Base-by-base conservation (phyloP, 2,113 vertebrate genomes). In the Notarius lentiginosus region DNA sequence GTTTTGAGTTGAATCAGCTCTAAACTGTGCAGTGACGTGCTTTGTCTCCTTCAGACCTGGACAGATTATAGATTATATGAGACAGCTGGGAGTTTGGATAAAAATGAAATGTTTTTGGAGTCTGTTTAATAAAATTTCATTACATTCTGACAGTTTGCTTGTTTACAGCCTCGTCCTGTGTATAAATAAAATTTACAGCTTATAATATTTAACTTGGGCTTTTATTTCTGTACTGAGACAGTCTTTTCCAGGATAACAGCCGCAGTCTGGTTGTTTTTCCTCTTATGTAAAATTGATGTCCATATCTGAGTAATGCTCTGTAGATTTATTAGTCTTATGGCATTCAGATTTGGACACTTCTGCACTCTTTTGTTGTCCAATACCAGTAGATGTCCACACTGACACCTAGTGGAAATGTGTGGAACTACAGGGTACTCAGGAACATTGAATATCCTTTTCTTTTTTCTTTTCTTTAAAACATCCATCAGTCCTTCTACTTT, bases 331-430 rank as follows among this genome's bases (percentile, higher is more conserved):
- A 18, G 9, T 14, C 6, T 22, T 11, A 61, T 14, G 15, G 58
- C 34, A n/a, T 49, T 34, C 56, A 66, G 47, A 27, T 1, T 82
- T 80, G 79, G 30, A 34, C 55, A 60, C 56, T 63, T 41, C 60
- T 82, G 27, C 34, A 22, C 30, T 11, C 17, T 61, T 47, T 24
- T 51, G 11, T 24, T 63, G 47, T 66, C 27, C 20, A 34, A 34
- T 60, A 18, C 8, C 1, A 20, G 8, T 60, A 18, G 30, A 22
- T 81, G 56, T 47, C 56, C 30, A 81, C 56, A 51, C n/a, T 68
- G 65, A 70, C 82, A 70, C 65, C 51, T 70, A 22, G 82, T 34
- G 77, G 86, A 20, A 8, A 24, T 66, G 20, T 82, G 60, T 24
- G 14, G 61, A 65, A 20, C 15, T 68, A 30, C 81, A 68, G 51